phyloP scores from a whole-genome alignment of 2,113 vertebrate species.

The Callipepla squamata region DNA sequence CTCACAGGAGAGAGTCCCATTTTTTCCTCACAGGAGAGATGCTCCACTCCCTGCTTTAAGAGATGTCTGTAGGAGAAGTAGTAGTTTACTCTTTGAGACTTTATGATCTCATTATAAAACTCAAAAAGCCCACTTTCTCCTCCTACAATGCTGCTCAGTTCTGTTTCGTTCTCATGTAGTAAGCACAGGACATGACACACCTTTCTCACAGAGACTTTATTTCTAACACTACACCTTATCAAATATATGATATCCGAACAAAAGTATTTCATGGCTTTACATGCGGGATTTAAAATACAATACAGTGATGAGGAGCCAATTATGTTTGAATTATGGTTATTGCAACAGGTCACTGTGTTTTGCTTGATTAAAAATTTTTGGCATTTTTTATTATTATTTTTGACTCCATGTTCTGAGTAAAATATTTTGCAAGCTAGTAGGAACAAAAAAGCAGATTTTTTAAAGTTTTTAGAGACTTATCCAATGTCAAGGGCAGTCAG shows the following conservation, averaged over 20 bases:
- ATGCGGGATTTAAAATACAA: neutral
- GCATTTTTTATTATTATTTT: neutral
- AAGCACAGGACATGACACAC: neutral
- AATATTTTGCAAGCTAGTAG: neutral
- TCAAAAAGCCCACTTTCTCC: neutral
- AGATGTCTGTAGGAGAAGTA: neutral
- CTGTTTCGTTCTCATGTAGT: neutral
- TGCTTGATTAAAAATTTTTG: neutral
- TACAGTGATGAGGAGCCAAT: neutral
- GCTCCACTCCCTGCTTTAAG: neutral
- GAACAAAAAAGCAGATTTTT: neutral
- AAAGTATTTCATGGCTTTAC: neutral
- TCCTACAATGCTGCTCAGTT: neutral
- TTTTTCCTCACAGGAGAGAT: neutral
- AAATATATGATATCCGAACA: neutral
- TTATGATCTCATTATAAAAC: neutral
- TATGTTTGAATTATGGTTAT: neutral
- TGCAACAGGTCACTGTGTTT: neutral
- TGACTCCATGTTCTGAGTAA: neutral
- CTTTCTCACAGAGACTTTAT: neutral
- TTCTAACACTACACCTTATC: neutral
- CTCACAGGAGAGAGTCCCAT: neutral
- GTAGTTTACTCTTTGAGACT: neutral
- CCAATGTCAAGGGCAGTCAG: neutral
- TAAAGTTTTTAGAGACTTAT: neutral